Evolutionary conservation across 2,113 vertebrate genomes (phyloP), one percentile per base, ranked within the genome.

Genomic region (Embiotoca jacksoni): DNA sequence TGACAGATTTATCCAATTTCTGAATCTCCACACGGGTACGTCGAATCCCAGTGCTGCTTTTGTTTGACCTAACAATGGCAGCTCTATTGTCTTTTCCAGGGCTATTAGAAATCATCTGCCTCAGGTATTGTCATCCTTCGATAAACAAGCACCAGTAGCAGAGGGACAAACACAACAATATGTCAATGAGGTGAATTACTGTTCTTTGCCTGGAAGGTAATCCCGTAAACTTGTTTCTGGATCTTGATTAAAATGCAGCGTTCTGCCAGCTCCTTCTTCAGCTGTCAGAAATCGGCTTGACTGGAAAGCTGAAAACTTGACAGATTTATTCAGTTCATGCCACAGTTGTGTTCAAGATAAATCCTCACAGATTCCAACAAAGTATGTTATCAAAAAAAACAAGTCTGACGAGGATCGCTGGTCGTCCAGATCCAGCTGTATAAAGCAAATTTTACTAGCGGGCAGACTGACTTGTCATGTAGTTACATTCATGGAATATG

Each of bases 1-100:
- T 84, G 85, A 89, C 83, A 91, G 72, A 56, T 92, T 91, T 74
- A 81, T 84, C 75, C 77, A 73, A 44, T 66, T 75, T 56, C 76
- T 68, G 63, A 56, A 46, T 50, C 50, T 62, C 62, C 30, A 53
- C 53, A 36, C 8, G 53, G 35, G 23, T 14, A 6, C 46, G 55
- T 74, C 41, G 64, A 59, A 69, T 83, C 81, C 63, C 67, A 30
- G 15, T 15, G 44, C 60, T 14, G 63, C 70, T 71, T 81, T 75
- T 82, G 76, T 87, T 72, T 61, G 36, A 32, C 56, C 46, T 74
- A 71, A 86, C 84, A 83, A 66, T 59, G 52, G 71, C 41, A 9
- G 35, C 59, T 75, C 50, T 35, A 32, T 61, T 57, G 72, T 85
- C 72, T 77, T 64, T 57, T 75, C 78, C 56, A 41, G 16, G 59